Conservation (phyloP, 2,888 invertebrate species). For the Ecdyonurus torrentis region DNA sequence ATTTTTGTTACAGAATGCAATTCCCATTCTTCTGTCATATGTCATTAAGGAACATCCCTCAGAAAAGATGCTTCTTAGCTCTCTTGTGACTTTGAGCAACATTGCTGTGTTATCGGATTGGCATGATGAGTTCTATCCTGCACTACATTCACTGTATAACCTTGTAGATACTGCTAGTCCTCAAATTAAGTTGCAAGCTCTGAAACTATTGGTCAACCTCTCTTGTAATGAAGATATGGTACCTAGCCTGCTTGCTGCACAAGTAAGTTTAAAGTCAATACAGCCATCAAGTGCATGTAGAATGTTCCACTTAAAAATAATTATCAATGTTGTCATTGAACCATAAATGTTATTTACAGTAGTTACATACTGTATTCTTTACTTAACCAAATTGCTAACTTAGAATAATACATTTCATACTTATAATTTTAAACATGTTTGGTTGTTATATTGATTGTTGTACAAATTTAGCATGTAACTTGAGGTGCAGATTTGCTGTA, state of each 20-base stretch:
- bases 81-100: slow-evolving; percentile 35
- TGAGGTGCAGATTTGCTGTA: no score
- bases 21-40: slow-evolving; percentile 29
- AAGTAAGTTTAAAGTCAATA: slow-evolving; percentile 25
- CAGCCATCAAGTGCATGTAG: no score
- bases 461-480: no score
- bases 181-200: slow-evolving; percentile 30
- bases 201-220: slow-evolving; percentile 38
- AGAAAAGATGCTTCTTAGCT: slow-evolving; percentile 27
- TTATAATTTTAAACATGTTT: slow-evolving; percentile 9
- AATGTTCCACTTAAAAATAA: no score
- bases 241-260: slow-evolving; percentile 36
- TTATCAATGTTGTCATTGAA: no score
- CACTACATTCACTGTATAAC: slow-evolving; percentile 28
- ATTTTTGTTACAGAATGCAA: slow-evolving; percentile 24
- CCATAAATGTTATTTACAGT: no score
- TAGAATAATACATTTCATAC: no score
- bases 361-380: no score
- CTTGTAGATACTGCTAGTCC: slow-evolving; percentile 26
- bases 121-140: slow-evolving; percentile 31
- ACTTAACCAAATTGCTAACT: no score
- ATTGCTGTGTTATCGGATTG: slow-evolving; percentile 29
- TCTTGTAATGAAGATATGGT: slow-evolving; percentile 39
- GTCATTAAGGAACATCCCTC: slow-evolving; percentile 22
- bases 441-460: no score